A percentile compares a stretch with the other conserved stretches of the same genome.
These are phyloP conservation scores for Murina feae DNA, from an alignment of 2,113 vertebrate species.

Conservation along the genomic window DNA sequence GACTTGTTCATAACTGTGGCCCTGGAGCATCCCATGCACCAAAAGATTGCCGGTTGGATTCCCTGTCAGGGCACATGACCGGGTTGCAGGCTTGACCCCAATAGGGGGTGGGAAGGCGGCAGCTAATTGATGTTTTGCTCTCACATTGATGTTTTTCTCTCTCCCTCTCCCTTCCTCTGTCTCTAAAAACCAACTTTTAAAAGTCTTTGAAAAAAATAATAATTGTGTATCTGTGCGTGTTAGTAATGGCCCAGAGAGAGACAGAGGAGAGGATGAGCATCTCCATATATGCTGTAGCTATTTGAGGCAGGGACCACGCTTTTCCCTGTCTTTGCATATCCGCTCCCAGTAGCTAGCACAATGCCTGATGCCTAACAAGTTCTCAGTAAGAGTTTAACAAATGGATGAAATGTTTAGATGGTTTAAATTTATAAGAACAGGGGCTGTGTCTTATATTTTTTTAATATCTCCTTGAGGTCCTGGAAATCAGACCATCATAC, in stretches of 20 bases:
- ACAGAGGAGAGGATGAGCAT: not conserved
- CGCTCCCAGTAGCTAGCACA: not conserved
- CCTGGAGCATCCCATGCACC: not conserved
- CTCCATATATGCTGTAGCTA: not conserved
- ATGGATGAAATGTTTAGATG: not conserved
- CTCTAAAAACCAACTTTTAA: not conserved
- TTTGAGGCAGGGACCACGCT: not conserved
- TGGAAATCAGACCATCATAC: not conserved
- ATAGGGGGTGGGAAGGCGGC: not conserved
- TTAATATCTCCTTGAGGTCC: not conserved
- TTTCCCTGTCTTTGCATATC: not conserved
- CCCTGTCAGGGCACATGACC: not conserved
- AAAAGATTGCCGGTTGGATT: not conserved
- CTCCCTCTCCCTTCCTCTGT: not conserved
- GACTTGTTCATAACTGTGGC: not conserved
- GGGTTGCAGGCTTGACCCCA: not conserved
- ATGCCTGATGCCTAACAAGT: not conserved
- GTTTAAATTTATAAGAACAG: not conserved
- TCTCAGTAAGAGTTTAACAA: not conserved
- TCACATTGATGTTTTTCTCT: not conserved
- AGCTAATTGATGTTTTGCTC: not conserved
- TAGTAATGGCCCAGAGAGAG: not conserved
- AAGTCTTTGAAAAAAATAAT: not conserved
- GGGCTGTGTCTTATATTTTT: not conserved
- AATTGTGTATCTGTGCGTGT: not conserved